These are phyloP conservation scores for Protodeltote pygarga DNA, from an alignment of 2,888 invertebrate genomes.

Conservation along the genomic window DNA sequence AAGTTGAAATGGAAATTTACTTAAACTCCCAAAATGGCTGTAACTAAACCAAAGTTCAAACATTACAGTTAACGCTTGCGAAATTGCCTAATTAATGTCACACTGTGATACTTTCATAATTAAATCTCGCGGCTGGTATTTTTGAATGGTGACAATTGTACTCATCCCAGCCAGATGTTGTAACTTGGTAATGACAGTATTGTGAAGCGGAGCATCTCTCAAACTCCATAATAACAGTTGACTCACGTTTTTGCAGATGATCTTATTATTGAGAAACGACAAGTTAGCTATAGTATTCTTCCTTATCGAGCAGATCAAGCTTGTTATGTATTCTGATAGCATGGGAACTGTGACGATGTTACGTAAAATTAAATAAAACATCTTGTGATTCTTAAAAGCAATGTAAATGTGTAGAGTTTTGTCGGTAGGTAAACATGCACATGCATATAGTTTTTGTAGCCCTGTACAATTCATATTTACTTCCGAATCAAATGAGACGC, in stretches of 20 bases:
- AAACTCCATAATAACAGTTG: conserved; percentile 69
- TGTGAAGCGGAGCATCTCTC: conserved; percentile 71
- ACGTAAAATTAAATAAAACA: conserved; percentile 60
- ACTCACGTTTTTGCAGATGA: conserved; percentile 82
- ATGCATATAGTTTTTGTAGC: not conserved
- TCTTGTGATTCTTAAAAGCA: conserved; percentile 29
- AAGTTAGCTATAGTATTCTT: conserved; percentile 69
- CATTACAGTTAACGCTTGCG: not conserved
- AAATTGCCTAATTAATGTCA: conserved; percentile 20
- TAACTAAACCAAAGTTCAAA: not conserved
- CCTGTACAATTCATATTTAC: conserved; percentile 21
- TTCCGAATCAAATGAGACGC: conserved; percentile 48
- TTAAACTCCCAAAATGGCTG: not conserved
- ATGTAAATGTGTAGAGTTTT: conserved; percentile 39
- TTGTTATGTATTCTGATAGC: conserved; percentile 78
- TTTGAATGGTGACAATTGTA: conserved; percentile 52
- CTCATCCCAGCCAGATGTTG: conserved; percentile 59
- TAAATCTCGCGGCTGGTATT: conserved; percentile 44
- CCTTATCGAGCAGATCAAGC: conserved; percentile 75
- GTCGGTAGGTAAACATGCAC: conserved; percentile 9
- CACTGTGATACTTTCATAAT: conserved; percentile 37
- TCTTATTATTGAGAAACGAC: conserved; percentile 79
- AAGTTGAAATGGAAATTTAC: conserved; percentile 8
- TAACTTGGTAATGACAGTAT: conserved; percentile 78
- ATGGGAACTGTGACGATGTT: conserved; percentile 79